Evolutionary conservation across 1,140 invertebrate genomes (phyloP).

Genomic region (Bacillus rossius): DNA sequence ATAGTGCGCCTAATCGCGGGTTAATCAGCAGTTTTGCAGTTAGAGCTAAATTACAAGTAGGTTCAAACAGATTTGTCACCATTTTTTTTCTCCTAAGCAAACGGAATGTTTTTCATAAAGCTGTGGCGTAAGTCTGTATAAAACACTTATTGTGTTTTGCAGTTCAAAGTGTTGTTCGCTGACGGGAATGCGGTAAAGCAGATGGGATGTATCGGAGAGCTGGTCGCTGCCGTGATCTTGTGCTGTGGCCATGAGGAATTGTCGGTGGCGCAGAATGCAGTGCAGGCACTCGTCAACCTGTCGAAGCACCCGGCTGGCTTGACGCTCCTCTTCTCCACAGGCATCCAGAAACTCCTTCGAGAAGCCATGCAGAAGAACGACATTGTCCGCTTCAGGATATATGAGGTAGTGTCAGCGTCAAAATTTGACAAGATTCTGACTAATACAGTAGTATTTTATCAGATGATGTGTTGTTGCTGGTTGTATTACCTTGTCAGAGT

Average conservation of each 20-base stretch:
- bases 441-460: slow-evolving; percentile 5
- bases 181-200: slow-evolving; percentile 29
- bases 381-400: slow-evolving; percentile 51
- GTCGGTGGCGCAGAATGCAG: slow-evolving; percentile 51
- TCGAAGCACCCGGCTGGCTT: slow-evolving; percentile 41
- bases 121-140: not conserved
- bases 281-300: slow-evolving; percentile 49
- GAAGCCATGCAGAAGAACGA: slow-evolving; percentile 47
- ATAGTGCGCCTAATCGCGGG: too few relatives aligned
- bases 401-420: slow-evolving; percentile 47
- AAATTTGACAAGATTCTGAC: slow-evolving; percentile 6
- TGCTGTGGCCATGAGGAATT: slow-evolving; percentile 53
- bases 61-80: too few relatives aligned
- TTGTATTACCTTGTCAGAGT: not conserved
- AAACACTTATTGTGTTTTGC: not conserved
- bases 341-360: slow-evolving; percentile 46
- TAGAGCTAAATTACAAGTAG: too few relatives aligned
- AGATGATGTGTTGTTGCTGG: slow-evolving; percentile 1
- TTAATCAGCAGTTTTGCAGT: too few relatives aligned
- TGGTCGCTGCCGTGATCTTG: slow-evolving; percentile 48
- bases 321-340: slow-evolving; percentile 42
- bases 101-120: not conserved
- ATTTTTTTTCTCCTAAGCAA: too few relatives aligned
- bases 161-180: slow-evolving; percentile 14
- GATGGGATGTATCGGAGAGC: slow-evolving; percentile 45